Percentiles rank a stretch among this genome's conserved stretches.
Evolutionary conservation across 2,888 invertebrate species (phyloP).

Genomic region (Ennomos erosarius): DNA sequence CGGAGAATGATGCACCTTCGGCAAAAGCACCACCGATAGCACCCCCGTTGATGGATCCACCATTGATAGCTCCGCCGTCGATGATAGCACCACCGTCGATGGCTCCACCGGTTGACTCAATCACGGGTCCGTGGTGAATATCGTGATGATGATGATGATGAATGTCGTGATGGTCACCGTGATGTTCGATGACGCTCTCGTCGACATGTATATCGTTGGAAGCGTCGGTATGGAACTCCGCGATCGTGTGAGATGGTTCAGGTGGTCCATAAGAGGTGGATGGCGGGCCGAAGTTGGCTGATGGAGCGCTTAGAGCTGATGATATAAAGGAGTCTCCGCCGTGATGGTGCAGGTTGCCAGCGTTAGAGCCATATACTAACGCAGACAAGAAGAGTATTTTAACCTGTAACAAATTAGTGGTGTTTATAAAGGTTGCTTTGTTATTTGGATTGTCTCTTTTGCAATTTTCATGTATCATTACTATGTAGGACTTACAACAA

Average conservation of each 20-base stretch:
- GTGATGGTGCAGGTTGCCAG: conserved; percentile 60
- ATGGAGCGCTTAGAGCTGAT: conserved; percentile 68
- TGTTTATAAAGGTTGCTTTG: conserved; percentile 1
- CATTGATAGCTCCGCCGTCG: conserved; percentile 19
- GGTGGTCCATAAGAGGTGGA: conserved; percentile 64
- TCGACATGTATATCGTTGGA: conserved; percentile 32
- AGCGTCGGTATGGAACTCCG: conserved; percentile 27
- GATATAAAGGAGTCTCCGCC: conserved; percentile 66
- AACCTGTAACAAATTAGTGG: conserved; percentile 66
- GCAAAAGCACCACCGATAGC: conserved; percentile 30
- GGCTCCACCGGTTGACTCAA: conserved; percentile 20
- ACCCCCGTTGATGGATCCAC: conserved; percentile 22
- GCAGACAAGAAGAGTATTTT: conserved; percentile 69
- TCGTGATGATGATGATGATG: conserved; percentile 1
- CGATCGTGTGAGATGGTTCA: conserved; percentile 31
- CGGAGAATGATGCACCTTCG: conserved; percentile 3
- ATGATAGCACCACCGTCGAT: conserved; percentile 19
- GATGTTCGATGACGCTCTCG: conserved; percentile 45
- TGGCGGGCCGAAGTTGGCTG: conserved; percentile 71
- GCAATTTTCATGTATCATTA: conserved; percentile 4
- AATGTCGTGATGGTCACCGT: conserved; percentile 22
- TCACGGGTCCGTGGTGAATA: conserved; percentile 12
- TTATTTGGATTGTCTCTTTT: neutral
- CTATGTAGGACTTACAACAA: conserved; percentile 71
- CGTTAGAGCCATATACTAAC: conserved; percentile 66